These are phyloP conservation scores for Berghia stephanieae DNA, from an alignment of 1,140 invertebrate species.

Conservation along the genomic window DNA sequence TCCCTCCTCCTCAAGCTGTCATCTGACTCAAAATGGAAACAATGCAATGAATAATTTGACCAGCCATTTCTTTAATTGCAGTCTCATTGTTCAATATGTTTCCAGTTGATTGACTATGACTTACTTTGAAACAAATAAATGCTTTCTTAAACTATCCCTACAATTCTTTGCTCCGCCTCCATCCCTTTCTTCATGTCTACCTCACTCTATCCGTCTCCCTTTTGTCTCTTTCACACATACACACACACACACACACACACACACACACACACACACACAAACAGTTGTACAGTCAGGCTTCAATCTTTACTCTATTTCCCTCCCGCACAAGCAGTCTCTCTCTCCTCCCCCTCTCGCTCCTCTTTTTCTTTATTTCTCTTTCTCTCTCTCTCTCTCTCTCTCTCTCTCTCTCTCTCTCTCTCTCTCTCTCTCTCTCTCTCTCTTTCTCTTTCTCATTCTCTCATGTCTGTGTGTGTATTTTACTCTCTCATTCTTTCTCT, in stretches of 20 bases:
- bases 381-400: neutral
- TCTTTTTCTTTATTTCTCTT: neutral
- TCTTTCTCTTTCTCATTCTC: neutral
- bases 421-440: neutral
- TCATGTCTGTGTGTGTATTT: neutral
- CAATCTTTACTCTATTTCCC: too few relatives aligned
- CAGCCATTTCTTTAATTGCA: too few relatives aligned
- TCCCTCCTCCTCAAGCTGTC: neutral
- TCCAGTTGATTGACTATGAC: too few relatives aligned
- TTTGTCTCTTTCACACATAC: neutral
- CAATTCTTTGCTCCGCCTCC: neutral
- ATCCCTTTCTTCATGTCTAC: neutral
- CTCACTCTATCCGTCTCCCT: neutral
- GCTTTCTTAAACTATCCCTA: too few relatives aligned
- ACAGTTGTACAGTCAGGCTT: too few relatives aligned
- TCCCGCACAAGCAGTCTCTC: neutral
- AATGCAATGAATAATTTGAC: too few relatives aligned
- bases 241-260: too few relatives aligned
- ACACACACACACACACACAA: too few relatives aligned
- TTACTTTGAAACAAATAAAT: too few relatives aligned
- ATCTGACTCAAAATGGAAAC: neutral
- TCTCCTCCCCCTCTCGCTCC: neutral
- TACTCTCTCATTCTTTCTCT: neutral
- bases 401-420: neutral
- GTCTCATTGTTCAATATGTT: too few relatives aligned